Evolutionary conservation across 1,140 invertebrate species (phyloP).

Genomic region (Tenebrio molitor): DNA sequence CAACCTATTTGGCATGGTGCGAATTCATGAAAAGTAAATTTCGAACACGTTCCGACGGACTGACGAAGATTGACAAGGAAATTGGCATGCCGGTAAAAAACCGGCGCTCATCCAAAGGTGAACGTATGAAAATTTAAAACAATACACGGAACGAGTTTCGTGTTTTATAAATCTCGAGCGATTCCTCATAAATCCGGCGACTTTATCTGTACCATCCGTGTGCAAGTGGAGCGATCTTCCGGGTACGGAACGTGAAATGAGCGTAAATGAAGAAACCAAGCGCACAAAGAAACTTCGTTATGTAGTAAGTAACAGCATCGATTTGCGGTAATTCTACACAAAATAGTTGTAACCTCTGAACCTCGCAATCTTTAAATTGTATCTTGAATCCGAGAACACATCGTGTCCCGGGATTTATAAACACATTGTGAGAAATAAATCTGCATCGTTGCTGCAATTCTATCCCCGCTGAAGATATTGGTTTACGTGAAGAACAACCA

Average conservation of each 20-base stretch:
- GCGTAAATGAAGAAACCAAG: slow-evolving; percentile 35
- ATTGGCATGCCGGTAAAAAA: slow-evolving; percentile 3
- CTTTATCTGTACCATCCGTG: slow-evolving; percentile 31
- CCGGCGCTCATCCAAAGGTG: slow-evolving; percentile 10
- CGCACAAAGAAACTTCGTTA: slow-evolving; percentile 29
- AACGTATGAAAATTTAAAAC: slow-evolving; percentile 29
- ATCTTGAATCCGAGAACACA: slow-evolving; percentile 45
- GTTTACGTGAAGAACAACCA: slow-evolving; percentile 16
- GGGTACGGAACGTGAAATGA: slow-evolving; percentile 37
- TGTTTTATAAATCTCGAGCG: slow-evolving; percentile 28
- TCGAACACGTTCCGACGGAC: neutral
- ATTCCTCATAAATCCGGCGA: slow-evolving; percentile 34
- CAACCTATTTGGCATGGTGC: neutral
- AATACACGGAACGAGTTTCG: slow-evolving; percentile 18
- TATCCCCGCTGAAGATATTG: slow-evolving; percentile 30
- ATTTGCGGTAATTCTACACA: slow-evolving; percentile 49
- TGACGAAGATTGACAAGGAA: slow-evolving; percentile 5
- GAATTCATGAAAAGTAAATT: slow-evolving; percentile 20
- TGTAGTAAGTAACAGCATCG: slow-evolving; percentile 33
- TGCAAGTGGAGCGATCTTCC: slow-evolving; percentile 14
- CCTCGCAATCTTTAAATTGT: slow-evolving; percentile 49
- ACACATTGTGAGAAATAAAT: slow-evolving; percentile 48
- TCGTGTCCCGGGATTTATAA: slow-evolving; percentile 49
- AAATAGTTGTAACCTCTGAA: slow-evolving; percentile 50
- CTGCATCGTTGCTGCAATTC: slow-evolving; percentile 45